Evolutionary conservation across 2,888 invertebrate species (phyloP), one percentile per base, ranked within the genome.

Genomic region (Smittia sp.): DNA sequence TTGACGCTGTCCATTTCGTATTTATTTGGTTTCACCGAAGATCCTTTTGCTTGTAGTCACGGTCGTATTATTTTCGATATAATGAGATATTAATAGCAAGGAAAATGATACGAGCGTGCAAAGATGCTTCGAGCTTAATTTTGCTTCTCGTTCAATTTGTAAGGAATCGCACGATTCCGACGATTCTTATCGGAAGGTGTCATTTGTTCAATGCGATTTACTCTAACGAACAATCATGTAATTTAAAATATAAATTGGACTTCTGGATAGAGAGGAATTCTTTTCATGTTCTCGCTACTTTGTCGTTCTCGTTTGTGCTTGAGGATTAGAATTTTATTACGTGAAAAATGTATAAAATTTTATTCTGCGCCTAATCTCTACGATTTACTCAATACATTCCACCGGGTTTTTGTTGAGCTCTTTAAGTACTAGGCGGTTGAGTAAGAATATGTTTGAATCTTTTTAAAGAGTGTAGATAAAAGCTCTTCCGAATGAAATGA

Each of bases 321-420:
- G 20, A 18, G 58, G 58, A 58, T 58, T 58, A 58, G 41, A 24
- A 41, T 67, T 67, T 67, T 67, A 67, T 67, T 67, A 65, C 1
- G 63, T 41, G 67, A 65, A 65, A 65, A 27, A 67, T 67, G 24
- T 22, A 67, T 67, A 67, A 67, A 67, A 67, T 67, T 67, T 67
- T 67, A 67, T 67, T 41, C 46, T 20, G 20, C 67, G 46, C 67
- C 18, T 67, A 67, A 67, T 67, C 67, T 67, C 41, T 24, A 46
- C 41, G 41, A 39, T 66, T 32, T 67, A 67, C 13, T 24, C 46
- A 67, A 67, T 67, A 67, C 22, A 22, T 20, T 58, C 58, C 22
- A 1, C 22, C 58, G 9, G 22, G 2, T 46, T 46, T 46, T 46
- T 46, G 46, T 11, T 3, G 46, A 46, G 46, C 6, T 6, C 32